These are phyloP conservation scores for Euglossa dilemma DNA, from an alignment of 1,140 invertebrate genomes.

Conservation along the genomic window DNA sequence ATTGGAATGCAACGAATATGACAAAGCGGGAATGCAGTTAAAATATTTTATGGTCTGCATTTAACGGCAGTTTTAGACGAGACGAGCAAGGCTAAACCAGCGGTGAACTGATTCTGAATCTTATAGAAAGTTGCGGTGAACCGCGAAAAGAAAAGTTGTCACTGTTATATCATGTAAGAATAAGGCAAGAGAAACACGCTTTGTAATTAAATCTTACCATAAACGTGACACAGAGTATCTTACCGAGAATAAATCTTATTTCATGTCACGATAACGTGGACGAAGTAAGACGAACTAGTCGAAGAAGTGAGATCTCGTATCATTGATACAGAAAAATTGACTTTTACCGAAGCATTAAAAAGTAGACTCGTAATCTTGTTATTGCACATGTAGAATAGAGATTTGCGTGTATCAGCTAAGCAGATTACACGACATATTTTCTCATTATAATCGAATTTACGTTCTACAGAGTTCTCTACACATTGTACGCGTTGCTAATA, in stretches of 20 bases:
- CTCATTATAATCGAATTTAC: slow-evolving; percentile 14
- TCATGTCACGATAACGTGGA: too few species aligned
- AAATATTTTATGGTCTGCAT: neutral
- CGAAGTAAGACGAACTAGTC: too few species aligned
- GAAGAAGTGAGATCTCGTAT: neutral
- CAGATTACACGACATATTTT: slow-evolving; percentile 11
- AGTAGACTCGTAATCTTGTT: neutral
- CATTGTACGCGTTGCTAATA: neutral
- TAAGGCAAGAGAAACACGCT: neutral
- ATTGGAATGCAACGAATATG: too few species aligned
- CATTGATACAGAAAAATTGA: neutral
- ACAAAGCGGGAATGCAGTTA: neutral
- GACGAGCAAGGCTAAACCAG: neutral
- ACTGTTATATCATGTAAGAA: neutral
- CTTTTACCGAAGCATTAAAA: neutral
- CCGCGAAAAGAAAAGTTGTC: slow-evolving; percentile 34
- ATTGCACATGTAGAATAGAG: neutral
- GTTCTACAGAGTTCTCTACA: too few species aligned
- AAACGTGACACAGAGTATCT: neutral
- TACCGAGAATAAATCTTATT: neutral
- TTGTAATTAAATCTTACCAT: neutral
- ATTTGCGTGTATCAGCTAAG: neutral
- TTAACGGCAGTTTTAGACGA: neutral
- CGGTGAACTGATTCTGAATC: neutral
- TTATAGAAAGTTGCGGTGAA: slow-evolving; percentile 46